Evolutionary conservation across 2,113 vertebrate genomes (phyloP).

Genomic region (Micromys minutus): DNA sequence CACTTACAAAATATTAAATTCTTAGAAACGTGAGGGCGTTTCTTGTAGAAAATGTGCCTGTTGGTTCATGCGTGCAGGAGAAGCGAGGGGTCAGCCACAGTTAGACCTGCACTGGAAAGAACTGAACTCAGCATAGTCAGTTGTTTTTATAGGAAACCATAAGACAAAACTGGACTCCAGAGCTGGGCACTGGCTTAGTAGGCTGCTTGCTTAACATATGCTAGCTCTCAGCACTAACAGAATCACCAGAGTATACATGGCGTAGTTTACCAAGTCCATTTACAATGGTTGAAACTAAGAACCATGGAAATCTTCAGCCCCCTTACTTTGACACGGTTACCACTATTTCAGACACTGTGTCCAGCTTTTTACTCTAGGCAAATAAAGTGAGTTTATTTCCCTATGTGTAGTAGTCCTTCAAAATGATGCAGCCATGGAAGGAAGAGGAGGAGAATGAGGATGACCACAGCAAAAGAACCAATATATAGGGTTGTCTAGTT

Average conservation of each 20-base stretch:
- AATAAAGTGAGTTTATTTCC: slow-evolving; percentile 9
- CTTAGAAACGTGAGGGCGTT: slow-evolving; percentile 19
- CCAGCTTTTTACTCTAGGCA: slow-evolving; percentile 31
- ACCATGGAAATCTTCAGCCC: slow-evolving; percentile 7
- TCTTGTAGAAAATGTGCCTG: slow-evolving; percentile 2
- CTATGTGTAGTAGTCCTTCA: not conserved
- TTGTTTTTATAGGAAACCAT: not conserved
- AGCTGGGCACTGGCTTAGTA: not conserved
- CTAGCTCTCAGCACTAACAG: not conserved
- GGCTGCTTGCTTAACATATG: not conserved
- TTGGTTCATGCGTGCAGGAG: not conserved
- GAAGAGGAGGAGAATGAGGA: no score
- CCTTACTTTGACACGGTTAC: slow-evolving; percentile 10
- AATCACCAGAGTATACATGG: not conserved
- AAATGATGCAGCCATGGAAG: not conserved
- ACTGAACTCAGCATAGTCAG: not conserved
- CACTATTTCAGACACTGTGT: not conserved
- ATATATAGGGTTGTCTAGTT: not conserved
- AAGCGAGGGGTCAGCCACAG: not conserved
- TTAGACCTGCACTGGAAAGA: not conserved
- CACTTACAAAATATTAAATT: slow-evolving; percentile 50
- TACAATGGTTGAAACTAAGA: not conserved
- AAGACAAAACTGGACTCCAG: not conserved
- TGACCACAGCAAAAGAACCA: not conserved
- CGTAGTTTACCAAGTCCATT: not conserved